These are phyloP conservation scores for Caenorhabditis angaria DNA, from an alignment of 2,888 invertebrate genomes.

Conservation along the genomic window DNA sequence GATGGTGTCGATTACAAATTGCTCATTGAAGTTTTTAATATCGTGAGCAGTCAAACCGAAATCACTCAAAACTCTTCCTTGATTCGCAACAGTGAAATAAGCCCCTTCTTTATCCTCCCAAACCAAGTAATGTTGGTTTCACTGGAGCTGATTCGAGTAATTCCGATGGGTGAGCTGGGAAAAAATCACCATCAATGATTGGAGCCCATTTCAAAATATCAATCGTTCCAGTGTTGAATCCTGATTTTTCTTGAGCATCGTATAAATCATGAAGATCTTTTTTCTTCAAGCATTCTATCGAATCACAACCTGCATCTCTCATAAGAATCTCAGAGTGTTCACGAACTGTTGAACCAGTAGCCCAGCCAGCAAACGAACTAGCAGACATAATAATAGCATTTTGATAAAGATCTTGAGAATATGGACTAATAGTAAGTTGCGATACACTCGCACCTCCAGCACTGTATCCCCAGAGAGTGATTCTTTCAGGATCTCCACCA, in stretches of 20 bases:
- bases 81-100: slow-evolving; percentile 41
- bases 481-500: slow-evolving; percentile 50
- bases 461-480: slow-evolving; percentile 62
- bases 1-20: slow-evolving; percentile 25
- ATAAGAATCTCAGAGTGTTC: slow-evolving; percentile 33
- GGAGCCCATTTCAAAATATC: slow-evolving; percentile 55
- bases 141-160: slow-evolving; percentile 44
- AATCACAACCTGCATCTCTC: slow-evolving; percentile 40
- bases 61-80: slow-evolving; percentile 30
- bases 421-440: slow-evolving; percentile 48
- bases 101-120: slow-evolving; percentile 55
- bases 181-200: slow-evolving; percentile 57
- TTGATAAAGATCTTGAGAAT: slow-evolving; percentile 47
- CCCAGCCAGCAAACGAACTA: slow-evolving; percentile 52
- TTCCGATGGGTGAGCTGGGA: slow-evolving; percentile 40
- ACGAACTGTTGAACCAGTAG: slow-evolving; percentile 47
- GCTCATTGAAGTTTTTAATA: slow-evolving; percentile 22
- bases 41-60: slow-evolving; percentile 22
- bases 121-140: slow-evolving; percentile 58
- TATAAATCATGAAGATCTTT: slow-evolving; percentile 45
- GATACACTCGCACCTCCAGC: slow-evolving; percentile 59
- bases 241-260: slow-evolving; percentile 31
- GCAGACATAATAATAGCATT: slow-evolving; percentile 61
- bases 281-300: slow-evolving; percentile 51
- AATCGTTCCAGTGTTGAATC: slow-evolving; percentile 35